Base-by-base conservation (phyloP, 2,888 invertebrate species). In the Subacronicta megacephala region DNA sequence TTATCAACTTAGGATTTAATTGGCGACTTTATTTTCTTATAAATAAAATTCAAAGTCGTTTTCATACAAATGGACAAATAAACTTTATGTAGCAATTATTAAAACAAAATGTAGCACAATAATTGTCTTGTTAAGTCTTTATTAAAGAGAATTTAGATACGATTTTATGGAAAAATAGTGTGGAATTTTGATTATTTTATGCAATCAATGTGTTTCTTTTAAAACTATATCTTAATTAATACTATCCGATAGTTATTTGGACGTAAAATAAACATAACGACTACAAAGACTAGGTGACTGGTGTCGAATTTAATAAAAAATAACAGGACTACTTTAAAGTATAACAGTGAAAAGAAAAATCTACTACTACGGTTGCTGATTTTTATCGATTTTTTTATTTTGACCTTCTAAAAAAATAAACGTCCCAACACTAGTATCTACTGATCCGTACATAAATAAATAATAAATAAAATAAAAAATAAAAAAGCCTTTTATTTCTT, bases 11-110 rank as follows among this genome's bases (percentile, higher is more conserved):
- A 36, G 41, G 29, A 20, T 53, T 46, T 37, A 38, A 41, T 7
- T 42, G 42, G 18, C 1, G n/a, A 38, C 46, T 49, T 60, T 75
- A 61, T 54, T 15, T 0, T 1, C 7, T 6, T 13, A 38, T 18
- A 0, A 0, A 9, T 50, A 68, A 13, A 45, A 47, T 40, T 42
- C 29, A 49, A 55, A 58, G n/a, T 62, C 26, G 41, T 53, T 16
- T 51, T 26, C n/a, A 29, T 26, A 13, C 38, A 17, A 40, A 53
- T 40, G 9, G 12, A 41, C 10, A 50, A 44, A 56, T n/a, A 55
- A 54, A 13, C 9, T 69, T 66, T 61, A 61, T 71, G 23, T 17
- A 38, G 31, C 23, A 66, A 72, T 66, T 50, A 72, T 50, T 23
- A 13, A 7, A 37, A 40, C 40, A 41, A 56, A 52, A 59, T 55